Evolutionary conservation across 2,797 vertebrate species (phyloP), one percentile per base, ranked within the genome.

Genomic region (Gobio occitaniae): DNA sequence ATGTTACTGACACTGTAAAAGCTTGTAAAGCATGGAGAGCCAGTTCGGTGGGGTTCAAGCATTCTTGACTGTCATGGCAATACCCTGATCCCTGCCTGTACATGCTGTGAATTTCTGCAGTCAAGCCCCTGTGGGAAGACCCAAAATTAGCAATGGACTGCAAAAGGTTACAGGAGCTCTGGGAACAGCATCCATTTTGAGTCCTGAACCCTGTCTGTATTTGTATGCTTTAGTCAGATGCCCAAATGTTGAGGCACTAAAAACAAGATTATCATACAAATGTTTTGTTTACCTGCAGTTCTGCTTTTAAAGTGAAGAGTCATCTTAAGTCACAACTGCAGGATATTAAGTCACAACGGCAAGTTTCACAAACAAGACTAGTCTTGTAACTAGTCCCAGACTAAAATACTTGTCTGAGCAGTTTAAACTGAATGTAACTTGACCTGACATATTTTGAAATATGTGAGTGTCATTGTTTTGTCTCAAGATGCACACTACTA

Each of bases 91-190:
- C 84, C 86, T 89, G 75, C 66, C 84, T 87, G 71, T 85, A 87
- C 87, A 72, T 91, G 69, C 86, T 84, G 88, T 87, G 88, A 89
- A 91, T 93, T 92, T 93, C 86, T 91, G 88, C 86, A 90, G 68
- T 59, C 4, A 70, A 86, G 89, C 84, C 90, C 92, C 92, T 89
- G 84, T 93, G 94, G 93, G 94, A 94, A 92, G 86, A 91, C 91
- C 87, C 93, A 93, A 88, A 95, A 94, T 94, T 95, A 95, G 93
- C 91, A 83, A 85, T 90, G 89, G 91, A 89, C 89, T 88, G 82
- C 85, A 89, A 94, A 94, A 95, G 94, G 93, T 94, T 94, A 94
- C 8, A 86, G 90, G 77, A 84, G 92, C 86, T 92, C 91, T 90
- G 92, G 93, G 93, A 94, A 93, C 78, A 82, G 87, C 91, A 86